Conservation (phyloP, 1,140 invertebrate genomes). For the Saxidomus purpurata region DNA sequence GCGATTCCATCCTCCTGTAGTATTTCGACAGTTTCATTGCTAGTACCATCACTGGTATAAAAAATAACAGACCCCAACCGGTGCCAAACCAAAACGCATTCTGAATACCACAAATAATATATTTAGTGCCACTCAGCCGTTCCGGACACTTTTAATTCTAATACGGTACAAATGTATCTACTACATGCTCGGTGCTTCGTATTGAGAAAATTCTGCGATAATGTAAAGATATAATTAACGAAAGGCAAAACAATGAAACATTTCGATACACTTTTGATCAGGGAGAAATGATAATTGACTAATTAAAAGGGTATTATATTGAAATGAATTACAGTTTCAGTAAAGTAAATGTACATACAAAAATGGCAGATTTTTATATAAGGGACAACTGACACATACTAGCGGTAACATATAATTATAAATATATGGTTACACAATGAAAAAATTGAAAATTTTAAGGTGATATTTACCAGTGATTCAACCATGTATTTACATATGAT, state of each 20-base stretch:
- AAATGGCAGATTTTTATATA: background rate
- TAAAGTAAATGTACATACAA: background rate
- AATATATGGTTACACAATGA: no score
- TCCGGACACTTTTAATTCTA: no score
- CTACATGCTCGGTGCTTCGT: no score
- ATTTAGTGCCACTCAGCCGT: no score
- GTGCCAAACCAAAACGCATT: slow-evolving; percentile 96
- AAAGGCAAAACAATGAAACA: no score
- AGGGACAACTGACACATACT: background rate
- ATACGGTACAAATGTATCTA: no score
- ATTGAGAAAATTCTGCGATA: no score
- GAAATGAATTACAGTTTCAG: background rate
- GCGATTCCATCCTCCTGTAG: slow-evolving; percentile 67
- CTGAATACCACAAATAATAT: slow-evolving; percentile 88
- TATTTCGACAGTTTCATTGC: slow-evolving; percentile 91
- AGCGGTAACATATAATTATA: background rate
- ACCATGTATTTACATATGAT: slow-evolving; percentile 63
- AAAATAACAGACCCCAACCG: slow-evolving; percentile 93
- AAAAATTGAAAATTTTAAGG: background rate
- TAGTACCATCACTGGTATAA: slow-evolving; percentile 93
- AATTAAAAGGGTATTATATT: no score
- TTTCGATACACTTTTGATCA: no score
- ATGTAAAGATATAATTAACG: no score
- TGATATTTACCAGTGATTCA: slow-evolving; percentile 44
- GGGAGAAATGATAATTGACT: no score